Conservation (phyloP, 2,888 invertebrate species). For the Leptinotarsa peninsularis region DNA sequence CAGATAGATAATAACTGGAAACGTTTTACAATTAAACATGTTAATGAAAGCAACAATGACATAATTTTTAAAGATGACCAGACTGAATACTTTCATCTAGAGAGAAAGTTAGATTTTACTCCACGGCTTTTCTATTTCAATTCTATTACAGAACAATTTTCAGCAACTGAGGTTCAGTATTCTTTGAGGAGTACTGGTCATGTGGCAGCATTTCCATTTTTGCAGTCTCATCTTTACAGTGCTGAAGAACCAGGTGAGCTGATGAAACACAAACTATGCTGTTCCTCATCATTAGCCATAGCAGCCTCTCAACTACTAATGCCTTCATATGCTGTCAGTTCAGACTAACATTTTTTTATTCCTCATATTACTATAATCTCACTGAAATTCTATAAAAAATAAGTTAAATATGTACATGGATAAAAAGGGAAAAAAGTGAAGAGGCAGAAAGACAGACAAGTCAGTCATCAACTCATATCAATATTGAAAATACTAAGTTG, state of each 20-base stretch:
- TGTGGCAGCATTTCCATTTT: conserved; percentile 52
- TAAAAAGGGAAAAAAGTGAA: too few relatives aligned
- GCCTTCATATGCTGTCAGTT: neutral
- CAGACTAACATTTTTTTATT: too few relatives aligned
- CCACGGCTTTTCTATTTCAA: conserved; percentile 55
- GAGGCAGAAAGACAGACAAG: too few relatives aligned
- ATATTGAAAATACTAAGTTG: too few relatives aligned
- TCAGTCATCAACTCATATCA: too few relatives aligned
- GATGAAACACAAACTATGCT: neutral
- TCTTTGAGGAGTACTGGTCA: conserved; percentile 43
- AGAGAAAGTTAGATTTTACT: conserved; percentile 36
- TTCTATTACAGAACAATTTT: conserved; percentile 49
- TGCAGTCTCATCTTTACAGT: conserved; percentile 53
- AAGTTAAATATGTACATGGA: too few relatives aligned
- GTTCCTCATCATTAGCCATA: neutral
- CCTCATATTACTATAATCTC: too few relatives aligned
- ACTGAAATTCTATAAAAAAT: too few relatives aligned
- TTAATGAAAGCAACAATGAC: conserved; percentile 45
- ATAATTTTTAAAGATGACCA: conserved; percentile 37
- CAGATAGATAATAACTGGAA: conserved; percentile 38
- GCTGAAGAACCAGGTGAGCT: conserved; percentile 51
- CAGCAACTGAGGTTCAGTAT: conserved; percentile 51
- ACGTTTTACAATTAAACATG: conserved; percentile 40
- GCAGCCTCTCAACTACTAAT: neutral
- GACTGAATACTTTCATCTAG: conserved; percentile 31